Evolutionary conservation across 2,888 invertebrate species (phyloP), one percentile per base, ranked within the genome.

Genomic region (Apotomis turbidana): DNA sequence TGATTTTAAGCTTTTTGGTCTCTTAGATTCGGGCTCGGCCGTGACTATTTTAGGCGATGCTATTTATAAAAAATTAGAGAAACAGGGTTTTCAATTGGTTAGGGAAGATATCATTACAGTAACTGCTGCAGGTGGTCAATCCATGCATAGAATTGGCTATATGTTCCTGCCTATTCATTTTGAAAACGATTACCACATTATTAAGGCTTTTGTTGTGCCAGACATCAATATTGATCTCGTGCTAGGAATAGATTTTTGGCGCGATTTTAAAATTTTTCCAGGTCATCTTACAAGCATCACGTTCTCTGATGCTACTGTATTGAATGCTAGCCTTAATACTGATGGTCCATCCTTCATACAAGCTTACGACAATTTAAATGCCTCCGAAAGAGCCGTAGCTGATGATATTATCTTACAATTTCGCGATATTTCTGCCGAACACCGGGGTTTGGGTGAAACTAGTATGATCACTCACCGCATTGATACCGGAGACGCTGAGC

Each of bases 401-500:
- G 70, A 75, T 62, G 59, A 74, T 5, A 27, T 76, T 1, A 59
- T 76, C 10, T 6, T 67, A 0, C 57, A 74, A 46, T 76, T 74
- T 69, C 44, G 70, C 3, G 15, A 64, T 44, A 78, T 78, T 27
- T 77, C 74, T 5, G 68, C 57, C 51, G 68, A 68, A 13, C 0
- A 27, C 3, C 71, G 61, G 41, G 78, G 78, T 13, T 60, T 78
- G 27, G 78, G 78, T 46, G 27, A 70, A 12, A 81, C 81, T 4
- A 9, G 69, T 44, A 61, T 80, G 5, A 70, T 79, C 10, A 61
- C 70, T n/a, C n/a, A n/a, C n/a, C n/a, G n/a, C n/a, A n/a, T n/a
- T n/a, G n/a, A n/a, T n/a, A n/a, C n/a, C n/a, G n/a, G n/a, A n/a
- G n/a, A n/a, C n/a, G n/a, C n/a, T n/a, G n/a, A n/a, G n/a, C n/a